Percentiles rank a stretch among this genome's conserved stretches.
Evolutionary conservation across 2,113 vertebrate genomes (phyloP).

Genomic region (Copsychus sechellarum): DNA sequence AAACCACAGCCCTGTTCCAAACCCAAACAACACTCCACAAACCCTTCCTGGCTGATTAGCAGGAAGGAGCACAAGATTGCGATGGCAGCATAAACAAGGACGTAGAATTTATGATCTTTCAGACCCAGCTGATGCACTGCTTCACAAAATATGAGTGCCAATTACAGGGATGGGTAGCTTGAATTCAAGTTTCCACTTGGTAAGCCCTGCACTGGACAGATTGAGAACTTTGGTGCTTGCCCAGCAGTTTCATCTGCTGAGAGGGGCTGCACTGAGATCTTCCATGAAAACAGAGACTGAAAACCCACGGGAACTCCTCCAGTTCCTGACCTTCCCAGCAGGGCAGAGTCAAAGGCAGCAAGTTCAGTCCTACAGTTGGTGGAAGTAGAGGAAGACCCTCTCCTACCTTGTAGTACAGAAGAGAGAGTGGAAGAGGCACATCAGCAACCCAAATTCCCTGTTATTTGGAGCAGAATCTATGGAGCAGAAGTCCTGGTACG

Average conservation of each 20-base stretch:
- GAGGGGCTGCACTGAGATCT: neutral
- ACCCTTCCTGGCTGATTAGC: neutral
- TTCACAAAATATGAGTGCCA: neutral
- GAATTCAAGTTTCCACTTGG: conserved; percentile 3
- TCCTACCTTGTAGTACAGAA: neutral
- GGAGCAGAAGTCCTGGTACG: accelerated
- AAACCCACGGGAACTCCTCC: neutral
- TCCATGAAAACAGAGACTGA: neutral
- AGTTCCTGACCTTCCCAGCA: neutral
- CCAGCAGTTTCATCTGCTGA: neutral
- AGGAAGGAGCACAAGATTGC: neutral
- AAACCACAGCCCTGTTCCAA: conserved; percentile 50
- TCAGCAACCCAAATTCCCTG: neutral
- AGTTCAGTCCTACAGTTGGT: neutral
- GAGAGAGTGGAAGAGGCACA: neutral
- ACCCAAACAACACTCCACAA: conserved; percentile 34
- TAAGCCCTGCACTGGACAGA: neutral
- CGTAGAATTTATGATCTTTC: neutral
- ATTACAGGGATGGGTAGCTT: neutral
- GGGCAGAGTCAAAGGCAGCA: neutral
- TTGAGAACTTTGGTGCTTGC: neutral
- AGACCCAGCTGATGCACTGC: neutral
- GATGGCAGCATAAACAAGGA: neutral
- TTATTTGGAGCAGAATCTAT: neutral
- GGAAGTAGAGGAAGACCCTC: neutral